Conservation (phyloP, 2,113 vertebrate species). For the human region GRCh38 chr20:3587001-3587500, state of each 20-base stretch:
- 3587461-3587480: not conserved
- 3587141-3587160: not conserved
- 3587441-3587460: not conserved
- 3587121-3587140: not conserved
- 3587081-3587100: not conserved
- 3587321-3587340: not conserved
- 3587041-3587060: not conserved
- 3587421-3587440: not conserved
- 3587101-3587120: not conserved
- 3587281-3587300: not conserved
- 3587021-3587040: not conserved
- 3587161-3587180: not conserved
- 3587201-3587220: not conserved
- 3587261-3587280: not conserved
- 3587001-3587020: not conserved
- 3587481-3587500: not conserved
- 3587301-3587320: not conserved
- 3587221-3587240: not conserved
- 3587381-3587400: constrained; percentile 1
- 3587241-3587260: not conserved
- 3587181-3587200: not conserved
- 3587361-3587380: not conserved
- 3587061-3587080: not conserved
- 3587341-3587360: not conserved
- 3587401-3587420: not conserved